A percentile compares a stretch with the other conserved stretches of the same genome.
phyloP scores from a whole-genome alignment of 2,888 invertebrate genomes.

The Chrysopilus asiliformis region DNA sequence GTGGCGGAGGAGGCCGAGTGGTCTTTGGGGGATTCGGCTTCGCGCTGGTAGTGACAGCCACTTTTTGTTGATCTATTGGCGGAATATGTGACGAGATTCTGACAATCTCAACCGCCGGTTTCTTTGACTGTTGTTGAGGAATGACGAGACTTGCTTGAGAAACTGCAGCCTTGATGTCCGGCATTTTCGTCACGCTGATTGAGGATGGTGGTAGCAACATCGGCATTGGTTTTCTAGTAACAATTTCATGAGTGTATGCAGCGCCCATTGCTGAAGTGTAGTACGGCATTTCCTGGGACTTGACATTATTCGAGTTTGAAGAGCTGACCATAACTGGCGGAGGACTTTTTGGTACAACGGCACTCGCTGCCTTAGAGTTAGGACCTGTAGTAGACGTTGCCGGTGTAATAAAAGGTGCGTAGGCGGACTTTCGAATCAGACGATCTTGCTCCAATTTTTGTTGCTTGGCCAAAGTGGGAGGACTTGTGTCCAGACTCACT shows the following conservation, averaged over 20 bases:
- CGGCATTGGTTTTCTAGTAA: conserved; percentile 16
- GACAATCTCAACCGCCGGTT: conserved; percentile 28
- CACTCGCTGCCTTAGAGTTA: not conserved
- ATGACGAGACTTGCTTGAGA: conserved; percentile 26
- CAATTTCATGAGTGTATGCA: conserved; percentile 20
- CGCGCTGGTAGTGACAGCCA: conserved; percentile 12
- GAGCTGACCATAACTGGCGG: not conserved
- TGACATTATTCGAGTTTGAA: conserved; percentile 3
- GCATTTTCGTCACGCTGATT: conserved; percentile 28
- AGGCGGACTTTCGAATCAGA: conserved; percentile 16
- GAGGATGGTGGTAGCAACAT: conserved; percentile 26
- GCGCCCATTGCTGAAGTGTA: conserved; percentile 21
- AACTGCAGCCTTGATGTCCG: conserved; percentile 16
- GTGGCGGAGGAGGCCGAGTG: conserved; percentile 39
- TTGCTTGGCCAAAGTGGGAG: conserved; percentile 19
- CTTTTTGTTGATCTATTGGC: conserved; percentile 14
- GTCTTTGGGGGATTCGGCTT: conserved; percentile 24
- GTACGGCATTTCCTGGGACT: conserved; percentile 18
- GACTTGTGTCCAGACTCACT: conserved; percentile 26
- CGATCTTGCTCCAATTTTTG: conserved; percentile 24
- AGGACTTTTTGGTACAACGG: not conserved
- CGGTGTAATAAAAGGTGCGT: conserved; percentile 12
- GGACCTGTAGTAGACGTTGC: not conserved
- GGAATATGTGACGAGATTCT: conserved; percentile 22
- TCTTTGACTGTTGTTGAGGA: conserved; percentile 25